Evolutionary conservation across 64 coral and sea anemone genomes (phyloP), one percentile per base, ranked within the genome.

Genomic region (Platygyra sinensis): DNA sequence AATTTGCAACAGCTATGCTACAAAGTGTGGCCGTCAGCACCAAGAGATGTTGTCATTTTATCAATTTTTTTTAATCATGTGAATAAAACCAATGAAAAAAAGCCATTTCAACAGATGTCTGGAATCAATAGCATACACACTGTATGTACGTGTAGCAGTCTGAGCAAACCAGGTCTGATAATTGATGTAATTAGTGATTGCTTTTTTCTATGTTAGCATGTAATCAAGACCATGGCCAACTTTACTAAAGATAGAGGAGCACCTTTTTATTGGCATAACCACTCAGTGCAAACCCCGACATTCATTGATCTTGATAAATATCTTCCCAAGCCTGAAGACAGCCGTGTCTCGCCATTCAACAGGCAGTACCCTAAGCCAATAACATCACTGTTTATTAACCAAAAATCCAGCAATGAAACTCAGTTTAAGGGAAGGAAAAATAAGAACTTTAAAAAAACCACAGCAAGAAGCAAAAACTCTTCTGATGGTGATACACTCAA

Each of bases 271-370:
- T 32, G 61, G 19, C n/a, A 51, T 20, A 52, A 27, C 4, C 38
- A 36, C 39, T 51, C 62, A 71, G 62, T 85, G 3, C 6, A 71
- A 22, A 28, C 30, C 24, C 81, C 81, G 50, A 14, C 42, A 12
- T 71, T 85, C 11, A 27, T 31, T 67, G 80, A 83, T 11, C 17
- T 83, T 25, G 62, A 83, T 13, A 83, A 38, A 46, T 83, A 83
- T 31, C 17, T 67, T 12, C 55, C 60, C 2, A 22, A 67, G 19
- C 31, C 60, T 83, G 30, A n/a, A 13, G 33, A 42, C 8, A 83
- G 60, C 3, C 14, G 24, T 83, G 32, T 25, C 5, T 65, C 61
- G 3, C 20, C 80, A 12, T 17, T 42, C 60, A 32, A 30, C 14
- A 46, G 80, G 30, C 30, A 11, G 67, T 32, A 64, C 31, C 80